Conservation (phyloP, 1,140 invertebrate genomes). For the Drosophila auraria region DNA sequence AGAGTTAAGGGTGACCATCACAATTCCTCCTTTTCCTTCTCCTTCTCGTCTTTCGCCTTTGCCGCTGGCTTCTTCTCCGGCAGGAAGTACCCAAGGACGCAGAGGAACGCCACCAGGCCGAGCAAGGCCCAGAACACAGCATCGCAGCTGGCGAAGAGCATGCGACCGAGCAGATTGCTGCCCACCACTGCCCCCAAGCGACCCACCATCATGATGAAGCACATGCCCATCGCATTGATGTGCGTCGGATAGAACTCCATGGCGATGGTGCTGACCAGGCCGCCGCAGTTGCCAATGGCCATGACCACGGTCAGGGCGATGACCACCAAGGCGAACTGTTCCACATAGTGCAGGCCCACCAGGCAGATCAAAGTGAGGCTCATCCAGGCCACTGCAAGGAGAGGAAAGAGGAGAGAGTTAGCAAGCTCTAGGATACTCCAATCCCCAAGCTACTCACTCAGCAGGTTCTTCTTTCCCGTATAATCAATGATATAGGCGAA, state of each 20-base stretch:
- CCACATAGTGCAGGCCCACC: conserved; percentile 55
- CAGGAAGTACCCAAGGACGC: conserved; percentile 50
- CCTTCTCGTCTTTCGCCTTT: conserved; percentile 21
- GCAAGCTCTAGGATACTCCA: background rate
- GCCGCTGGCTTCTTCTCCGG: conserved; percentile 49
- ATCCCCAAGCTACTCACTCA: conserved; percentile 58
- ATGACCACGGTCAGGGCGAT: conserved; percentile 71
- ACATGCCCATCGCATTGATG: conserved; percentile 85
- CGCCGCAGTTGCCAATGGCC: conserved; percentile 83
- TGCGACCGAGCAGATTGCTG: conserved; percentile 77
- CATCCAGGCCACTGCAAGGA: conserved; percentile 66
- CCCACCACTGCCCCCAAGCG: conserved; percentile 84
- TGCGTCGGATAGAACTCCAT: conserved; percentile 85
- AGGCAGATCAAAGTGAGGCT: conserved; percentile 47
- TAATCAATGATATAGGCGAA: conserved; percentile 78
- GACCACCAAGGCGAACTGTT: conserved; percentile 58
- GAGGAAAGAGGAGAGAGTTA: background rate
- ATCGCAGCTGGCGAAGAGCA: conserved; percentile 82
- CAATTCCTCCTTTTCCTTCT: background rate
- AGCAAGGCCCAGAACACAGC: conserved; percentile 69
- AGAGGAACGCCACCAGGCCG: conserved; percentile 38
- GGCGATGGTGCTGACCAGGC: conserved; percentile 80
- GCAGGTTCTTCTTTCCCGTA: conserved; percentile 70
- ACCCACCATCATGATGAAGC: conserved; percentile 85
- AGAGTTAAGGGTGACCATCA: conserved; percentile 28